These are phyloP conservation scores for Stegastes partitus DNA, from an alignment of 2,113 vertebrate genomes.

Conservation along the genomic window DNA sequence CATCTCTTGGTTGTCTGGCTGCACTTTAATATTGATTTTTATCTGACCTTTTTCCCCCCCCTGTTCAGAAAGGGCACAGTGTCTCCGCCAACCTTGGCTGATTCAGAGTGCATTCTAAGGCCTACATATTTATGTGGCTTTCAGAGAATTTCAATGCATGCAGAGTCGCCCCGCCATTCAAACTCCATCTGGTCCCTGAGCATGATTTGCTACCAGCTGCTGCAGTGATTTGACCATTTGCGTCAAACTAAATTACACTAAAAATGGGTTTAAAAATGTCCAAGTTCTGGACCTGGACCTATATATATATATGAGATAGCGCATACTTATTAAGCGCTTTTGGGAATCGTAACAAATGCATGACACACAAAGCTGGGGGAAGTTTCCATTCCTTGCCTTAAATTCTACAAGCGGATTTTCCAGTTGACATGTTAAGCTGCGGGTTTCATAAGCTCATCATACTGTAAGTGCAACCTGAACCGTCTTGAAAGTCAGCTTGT, in stretches of 20 bases:
- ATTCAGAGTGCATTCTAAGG: neutral
- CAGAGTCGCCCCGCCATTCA: neutral
- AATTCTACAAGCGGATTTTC: constrained; percentile 33
- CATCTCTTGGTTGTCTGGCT: neutral
- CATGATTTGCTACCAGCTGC: neutral
- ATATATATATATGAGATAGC: neutral
- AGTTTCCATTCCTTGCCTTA: constrained; percentile 1
- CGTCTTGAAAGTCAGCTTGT: constrained; percentile 42
- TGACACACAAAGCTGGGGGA: constrained; percentile 11
- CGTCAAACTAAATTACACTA: neutral
- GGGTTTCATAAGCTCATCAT: constrained; percentile 29
- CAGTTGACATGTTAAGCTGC: constrained; percentile 33
- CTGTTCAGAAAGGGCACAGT: neutral
- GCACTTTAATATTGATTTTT: neutral
- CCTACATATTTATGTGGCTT: too few relatives aligned
- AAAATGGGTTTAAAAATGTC: neutral
- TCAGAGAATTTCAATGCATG: neutral
- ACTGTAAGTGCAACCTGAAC: constrained; percentile 40
- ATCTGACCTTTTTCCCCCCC: too few relatives aligned
- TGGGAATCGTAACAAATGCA: neutral
- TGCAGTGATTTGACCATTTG: neutral
- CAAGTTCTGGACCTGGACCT: neutral
- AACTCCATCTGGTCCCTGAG: neutral
- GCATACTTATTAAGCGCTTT: neutral
- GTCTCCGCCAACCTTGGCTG: neutral